Conservation (phyloP, 2,797 vertebrate genomes). For the Poecilia picta region DNA sequence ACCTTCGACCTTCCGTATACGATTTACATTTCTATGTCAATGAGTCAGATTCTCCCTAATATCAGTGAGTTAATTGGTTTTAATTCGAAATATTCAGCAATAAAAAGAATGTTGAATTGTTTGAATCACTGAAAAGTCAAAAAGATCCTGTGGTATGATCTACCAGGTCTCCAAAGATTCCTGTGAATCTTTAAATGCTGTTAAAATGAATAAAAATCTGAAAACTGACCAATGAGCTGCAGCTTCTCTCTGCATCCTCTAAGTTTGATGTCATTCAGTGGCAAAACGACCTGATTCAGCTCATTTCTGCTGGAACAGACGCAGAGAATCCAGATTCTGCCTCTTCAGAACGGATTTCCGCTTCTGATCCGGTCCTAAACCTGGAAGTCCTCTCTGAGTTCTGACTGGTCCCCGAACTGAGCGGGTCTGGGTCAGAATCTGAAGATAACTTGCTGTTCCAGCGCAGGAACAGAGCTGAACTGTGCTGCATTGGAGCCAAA, state of each 20-base stretch:
- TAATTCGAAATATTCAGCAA: neutral
- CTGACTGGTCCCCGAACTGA: neutral
- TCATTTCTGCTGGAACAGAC: neutral
- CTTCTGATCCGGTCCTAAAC: neutral
- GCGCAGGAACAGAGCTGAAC: neutral
- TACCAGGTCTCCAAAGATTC: neutral
- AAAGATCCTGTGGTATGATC: neutral
- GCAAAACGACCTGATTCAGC: neutral
- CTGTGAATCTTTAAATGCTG: neutral
- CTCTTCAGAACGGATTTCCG: neutral
- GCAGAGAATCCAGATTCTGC: neutral
- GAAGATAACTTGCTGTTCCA: neutral
- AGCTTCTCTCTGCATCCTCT: neutral
- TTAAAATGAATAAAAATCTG: neutral
- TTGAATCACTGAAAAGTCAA: neutral
- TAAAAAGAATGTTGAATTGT: neutral
- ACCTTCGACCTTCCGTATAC: neutral
- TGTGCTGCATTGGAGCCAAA: conserved; percentile 19
- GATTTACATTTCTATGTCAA: neutral
- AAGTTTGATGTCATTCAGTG: neutral
- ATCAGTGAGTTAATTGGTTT: neutral
- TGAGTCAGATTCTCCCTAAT: neutral
- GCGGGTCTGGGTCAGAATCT: neutral
- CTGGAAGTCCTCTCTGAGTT: neutral
- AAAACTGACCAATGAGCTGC: neutral